phyloP scores from a whole-genome alignment of 2,797 vertebrate species.

The Clarias pachynema region DNA sequence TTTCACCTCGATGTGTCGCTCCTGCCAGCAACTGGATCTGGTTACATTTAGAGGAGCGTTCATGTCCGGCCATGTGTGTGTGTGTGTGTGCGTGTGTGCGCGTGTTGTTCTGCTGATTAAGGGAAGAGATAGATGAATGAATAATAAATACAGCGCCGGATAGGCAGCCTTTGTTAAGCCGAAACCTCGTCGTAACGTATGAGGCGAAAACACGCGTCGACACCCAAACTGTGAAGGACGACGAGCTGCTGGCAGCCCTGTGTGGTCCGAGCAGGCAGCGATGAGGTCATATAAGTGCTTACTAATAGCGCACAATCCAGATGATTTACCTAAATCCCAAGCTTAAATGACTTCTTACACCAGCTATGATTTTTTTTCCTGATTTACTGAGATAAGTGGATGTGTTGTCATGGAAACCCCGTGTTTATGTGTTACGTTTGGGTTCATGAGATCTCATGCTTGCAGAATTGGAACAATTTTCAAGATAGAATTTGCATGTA shows the following conservation, averaged over 20 bases:
- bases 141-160: conserved; percentile 53
- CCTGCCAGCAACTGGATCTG: conserved; percentile 46
- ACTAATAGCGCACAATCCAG: conserved; percentile 17
- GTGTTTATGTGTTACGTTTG: not conserved
- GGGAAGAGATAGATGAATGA: conserved; percentile 56
- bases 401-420: not conserved
- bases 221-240: conserved; percentile 51
- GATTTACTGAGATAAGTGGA: not conserved
- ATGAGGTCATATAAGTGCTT: conserved; percentile 13
- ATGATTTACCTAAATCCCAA: conserved; percentile 17
- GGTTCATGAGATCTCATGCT: not conserved
- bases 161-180: conserved; percentile 53
- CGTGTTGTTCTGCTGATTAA: conserved; percentile 56
- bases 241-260: conserved; percentile 5
- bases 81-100: conserved; percentile 19
- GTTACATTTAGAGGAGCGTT: conserved; percentile 53
- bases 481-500: not conserved
- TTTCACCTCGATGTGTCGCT: conserved; percentile 43
- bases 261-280: conserved; percentile 15
- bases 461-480: not conserved
- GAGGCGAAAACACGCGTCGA: conserved; percentile 53
- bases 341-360: conserved; percentile 1
- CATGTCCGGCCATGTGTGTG: conserved; percentile 43
- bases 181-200: conserved; percentile 47
- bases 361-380: not conserved